A percentile compares a stretch with the other conserved stretches of the same genome.
Conservation (phyloP, 2,113 vertebrate genomes). For the Trichomycterus rosablanca region DNA sequence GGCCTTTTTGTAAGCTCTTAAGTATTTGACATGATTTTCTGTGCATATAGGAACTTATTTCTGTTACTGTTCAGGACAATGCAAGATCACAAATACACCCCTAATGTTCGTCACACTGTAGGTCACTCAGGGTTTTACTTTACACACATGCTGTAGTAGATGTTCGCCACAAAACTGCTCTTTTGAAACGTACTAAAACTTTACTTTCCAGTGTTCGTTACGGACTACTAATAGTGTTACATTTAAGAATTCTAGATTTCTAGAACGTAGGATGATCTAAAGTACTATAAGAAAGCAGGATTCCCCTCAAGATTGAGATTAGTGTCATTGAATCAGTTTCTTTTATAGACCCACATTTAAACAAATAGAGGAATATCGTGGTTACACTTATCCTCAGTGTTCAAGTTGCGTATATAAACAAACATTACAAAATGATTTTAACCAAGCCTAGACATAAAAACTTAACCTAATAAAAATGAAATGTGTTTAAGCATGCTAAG, state of each 20-base stretch:
- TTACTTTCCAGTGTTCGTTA: slow-evolving; percentile 33
- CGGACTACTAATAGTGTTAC: slow-evolving; percentile 48
- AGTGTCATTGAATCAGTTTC: no score
- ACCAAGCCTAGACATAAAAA: no score
- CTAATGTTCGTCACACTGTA: slow-evolving; percentile 30
- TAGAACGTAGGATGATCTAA: slow-evolving; percentile 54
- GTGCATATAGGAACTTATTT: slow-evolving; percentile 1
- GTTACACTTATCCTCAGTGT: no score
- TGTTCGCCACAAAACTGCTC: slow-evolving; percentile 58
- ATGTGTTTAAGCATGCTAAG: no score
- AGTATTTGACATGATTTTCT: slow-evolving; percentile 19
- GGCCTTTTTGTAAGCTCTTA: slow-evolving; percentile 12
- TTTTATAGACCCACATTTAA: no score
- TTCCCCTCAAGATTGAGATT: slow-evolving; percentile 23
- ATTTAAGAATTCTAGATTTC: slow-evolving; percentile 50
- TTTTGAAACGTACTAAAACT: slow-evolving; percentile 35
- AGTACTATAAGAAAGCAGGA: slow-evolving; percentile 38
- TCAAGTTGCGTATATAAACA: no score
- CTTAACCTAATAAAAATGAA: no score
- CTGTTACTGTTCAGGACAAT: slow-evolving; percentile 10
- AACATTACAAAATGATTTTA: no score
- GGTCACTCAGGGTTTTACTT: slow-evolving; percentile 76
- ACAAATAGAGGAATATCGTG: no score
- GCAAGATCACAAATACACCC: slow-evolving; percentile 4
- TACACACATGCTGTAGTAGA: slow-evolving; percentile 57